These are phyloP conservation scores for Cydia pomonella DNA, from an alignment of 1,140 invertebrate species.

Conservation along the genomic window DNA sequence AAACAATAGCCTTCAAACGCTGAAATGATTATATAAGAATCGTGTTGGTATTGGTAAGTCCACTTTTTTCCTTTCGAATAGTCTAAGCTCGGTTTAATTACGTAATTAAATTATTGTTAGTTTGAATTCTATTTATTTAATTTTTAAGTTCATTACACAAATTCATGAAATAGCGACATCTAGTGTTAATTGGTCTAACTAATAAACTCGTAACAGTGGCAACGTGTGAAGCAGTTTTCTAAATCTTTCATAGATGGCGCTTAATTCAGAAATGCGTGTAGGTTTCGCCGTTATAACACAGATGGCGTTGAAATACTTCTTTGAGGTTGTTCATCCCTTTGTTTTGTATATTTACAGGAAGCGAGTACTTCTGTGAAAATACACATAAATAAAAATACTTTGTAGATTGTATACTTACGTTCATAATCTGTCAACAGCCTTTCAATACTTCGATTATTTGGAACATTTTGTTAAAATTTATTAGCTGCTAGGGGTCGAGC, in stretches of 20 bases:
- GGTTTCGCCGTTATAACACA: neutral
- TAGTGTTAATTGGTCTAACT: neutral
- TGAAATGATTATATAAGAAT: too few species aligned
- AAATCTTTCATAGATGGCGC: neutral
- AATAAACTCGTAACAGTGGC: neutral
- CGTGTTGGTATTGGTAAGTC: too few species aligned
- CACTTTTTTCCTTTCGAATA: too few species aligned
- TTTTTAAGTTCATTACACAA: neutral
- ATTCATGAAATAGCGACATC: conserved; percentile 6
- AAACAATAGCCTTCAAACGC: too few species aligned
- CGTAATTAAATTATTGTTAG: neutral
- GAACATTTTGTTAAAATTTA: conserved; percentile 38
- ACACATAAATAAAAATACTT: neutral
- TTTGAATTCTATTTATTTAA: neutral
- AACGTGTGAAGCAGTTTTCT: neutral
- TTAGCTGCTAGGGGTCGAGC: conserved; percentile 36
- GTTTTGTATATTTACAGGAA: neutral
- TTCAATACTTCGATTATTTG: conserved; percentile 32
- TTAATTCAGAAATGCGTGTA: neutral
- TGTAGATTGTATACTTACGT: neutral
- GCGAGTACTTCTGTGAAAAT: too few species aligned
- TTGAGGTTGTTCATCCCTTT: neutral
- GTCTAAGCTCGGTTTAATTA: neutral
- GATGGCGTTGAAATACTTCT: conserved; percentile 14
- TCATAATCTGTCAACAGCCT: neutral